A percentile compares a stretch with the other conserved stretches of the same genome.
These are phyloP conservation scores for Cheirogaleus medius DNA, from an alignment of 2,113 vertebrate genomes.

Conservation along the genomic window DNA sequence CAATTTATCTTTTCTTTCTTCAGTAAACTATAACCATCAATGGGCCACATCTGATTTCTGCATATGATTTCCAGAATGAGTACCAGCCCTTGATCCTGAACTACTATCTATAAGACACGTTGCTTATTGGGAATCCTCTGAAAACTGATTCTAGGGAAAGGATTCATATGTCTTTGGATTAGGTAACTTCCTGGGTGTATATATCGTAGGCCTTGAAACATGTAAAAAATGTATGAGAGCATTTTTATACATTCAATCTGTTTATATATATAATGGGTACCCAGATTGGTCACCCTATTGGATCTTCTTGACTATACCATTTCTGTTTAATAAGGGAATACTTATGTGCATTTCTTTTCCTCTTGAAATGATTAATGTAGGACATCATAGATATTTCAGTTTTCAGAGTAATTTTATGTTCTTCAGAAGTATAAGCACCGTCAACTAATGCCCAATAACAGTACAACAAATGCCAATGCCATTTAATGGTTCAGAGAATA, in stretches of 20 bases:
- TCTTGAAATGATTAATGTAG: neutral
- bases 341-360: neutral
- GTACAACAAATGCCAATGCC: fast-evolving
- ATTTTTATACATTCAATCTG: neutral
- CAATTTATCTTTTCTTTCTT: neutral
- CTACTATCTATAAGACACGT: neutral
- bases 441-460: neutral
- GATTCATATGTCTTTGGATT: neutral
- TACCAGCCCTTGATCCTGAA: neutral
- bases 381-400: neutral
- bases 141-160: neutral
- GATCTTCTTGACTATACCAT: neutral
- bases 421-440: neutral
- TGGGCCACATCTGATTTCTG: neutral
- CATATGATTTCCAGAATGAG: neutral
- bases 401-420: neutral
- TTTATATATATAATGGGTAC: neutral
- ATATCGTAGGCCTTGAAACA: neutral
- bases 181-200: fast-evolving
- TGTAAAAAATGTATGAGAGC: neutral
- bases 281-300: neutral
- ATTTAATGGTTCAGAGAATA: neutral
- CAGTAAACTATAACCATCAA: neutral
- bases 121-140: neutral
- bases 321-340: neutral